Evolutionary conservation across 2,888 invertebrate species (phyloP), one percentile per base, ranked within the genome.

Genomic region (Amorpha juglandis): DNA sequence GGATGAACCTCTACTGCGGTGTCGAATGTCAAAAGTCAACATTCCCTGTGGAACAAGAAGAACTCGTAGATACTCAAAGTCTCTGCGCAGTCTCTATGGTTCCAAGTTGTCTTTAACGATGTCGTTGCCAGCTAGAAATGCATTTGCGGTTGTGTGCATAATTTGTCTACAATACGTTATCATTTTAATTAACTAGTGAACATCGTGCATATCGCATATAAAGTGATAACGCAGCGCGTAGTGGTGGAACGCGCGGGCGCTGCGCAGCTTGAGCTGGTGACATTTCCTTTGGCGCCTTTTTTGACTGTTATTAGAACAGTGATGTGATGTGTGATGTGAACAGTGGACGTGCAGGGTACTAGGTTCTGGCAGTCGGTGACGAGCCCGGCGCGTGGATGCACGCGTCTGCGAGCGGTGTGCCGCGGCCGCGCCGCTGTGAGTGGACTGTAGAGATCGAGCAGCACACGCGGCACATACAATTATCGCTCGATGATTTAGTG

Each of bases 271-370:
- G 35, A n/a, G 55, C 55, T 35, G 42, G 12, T 38, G 38, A 42
- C 58, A 42, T 58, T 42, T 58, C 38, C 42, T 42, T 58, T 84
- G 81, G 86, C 86, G 87, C 84, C 83, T 74, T 78, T 83, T 83
- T 81, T 79, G 81, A 81, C 82, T 69, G 68, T 65, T 63, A 66
- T 48, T n/a, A 67, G 21, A 45, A 45, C 14, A 3, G 45, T 45
- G 45, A 45, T 14, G 45, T 45, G 14, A 45, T 67, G 64, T 16
- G 14, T 19, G 19, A 64, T 68, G 68, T 27, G 27, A 27, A 27
- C 27, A 27, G 27, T 72, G 71, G 75, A 6, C 33, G 7, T 6
- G n/a, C 33, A 27, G 11, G 33, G 6, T 3, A 16, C 53, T 9
- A 6, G 14, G n/a, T 6, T 8, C 21, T 0, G 38, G 48, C 53